A percentile compares a stretch with the other conserved stretches of the same genome.
Evolutionary conservation across 92 coral and sea anemone genomes (phyloP).

Genomic region (Nematostella vectensis): DNA sequence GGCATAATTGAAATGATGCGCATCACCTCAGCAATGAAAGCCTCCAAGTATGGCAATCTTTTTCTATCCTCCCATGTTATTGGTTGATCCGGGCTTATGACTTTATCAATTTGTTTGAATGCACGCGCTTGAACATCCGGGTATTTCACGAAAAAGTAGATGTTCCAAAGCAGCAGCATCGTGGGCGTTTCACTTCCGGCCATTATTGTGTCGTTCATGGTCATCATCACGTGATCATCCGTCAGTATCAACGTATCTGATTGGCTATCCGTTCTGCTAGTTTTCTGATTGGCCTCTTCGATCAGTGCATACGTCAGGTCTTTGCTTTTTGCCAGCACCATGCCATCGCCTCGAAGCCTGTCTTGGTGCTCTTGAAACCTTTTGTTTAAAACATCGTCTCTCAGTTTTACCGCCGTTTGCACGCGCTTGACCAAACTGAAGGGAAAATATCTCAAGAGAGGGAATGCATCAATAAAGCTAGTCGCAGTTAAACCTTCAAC

Average conservation of each 20-base stretch:
- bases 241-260: no score
- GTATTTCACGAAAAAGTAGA: slow-evolving; percentile 46
- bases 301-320: slow-evolving; percentile 3
- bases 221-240: slow-evolving; percentile 50
- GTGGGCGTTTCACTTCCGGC: slow-evolving; percentile 69
- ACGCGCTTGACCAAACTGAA: slow-evolving; percentile 36
- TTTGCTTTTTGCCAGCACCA: not conserved
- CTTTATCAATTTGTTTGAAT: slow-evolving; percentile 47
- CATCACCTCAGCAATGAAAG: slow-evolving; percentile 42
- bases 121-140: slow-evolving; percentile 46
- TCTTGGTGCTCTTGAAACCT: slow-evolving; percentile 46
- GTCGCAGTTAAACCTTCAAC: slow-evolving; percentile 58
- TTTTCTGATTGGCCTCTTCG: not conserved
- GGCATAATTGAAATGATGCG: slow-evolving; percentile 50
- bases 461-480: slow-evolving; percentile 75
- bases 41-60: slow-evolving; percentile 45
- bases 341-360: no score
- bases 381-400: slow-evolving; percentile 57
- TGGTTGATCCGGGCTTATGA: slow-evolving; percentile 14
- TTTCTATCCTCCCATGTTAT: slow-evolving; percentile 52
- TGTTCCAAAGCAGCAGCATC: slow-evolving; percentile 54
- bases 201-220: slow-evolving; percentile 49
- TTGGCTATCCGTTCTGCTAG: not conserved
- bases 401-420: slow-evolving; percentile 17
- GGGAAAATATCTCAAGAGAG: slow-evolving; percentile 54